These are phyloP conservation scores for Porphyrio hochstetteri DNA, from an alignment of 2,113 vertebrate genomes.

Conservation along the genomic window DNA sequence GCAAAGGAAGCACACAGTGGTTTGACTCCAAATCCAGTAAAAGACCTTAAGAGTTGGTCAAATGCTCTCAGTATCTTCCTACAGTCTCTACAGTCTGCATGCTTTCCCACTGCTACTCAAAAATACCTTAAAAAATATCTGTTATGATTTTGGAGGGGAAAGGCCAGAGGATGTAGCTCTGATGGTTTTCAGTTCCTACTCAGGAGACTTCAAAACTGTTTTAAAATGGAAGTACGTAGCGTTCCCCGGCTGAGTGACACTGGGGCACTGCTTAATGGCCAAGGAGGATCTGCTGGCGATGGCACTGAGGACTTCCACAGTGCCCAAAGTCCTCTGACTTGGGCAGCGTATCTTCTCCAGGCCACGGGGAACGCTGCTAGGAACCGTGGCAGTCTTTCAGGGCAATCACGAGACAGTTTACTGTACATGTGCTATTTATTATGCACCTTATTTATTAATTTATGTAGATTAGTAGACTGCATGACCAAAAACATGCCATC, in stretches of 20 bases:
- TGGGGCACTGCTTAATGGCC: neutral
- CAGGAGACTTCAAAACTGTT: neutral
- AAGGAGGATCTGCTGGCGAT: neutral
- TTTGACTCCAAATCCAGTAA: neutral
- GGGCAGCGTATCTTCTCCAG: neutral
- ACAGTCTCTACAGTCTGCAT: neutral
- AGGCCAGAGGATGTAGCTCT: neutral
- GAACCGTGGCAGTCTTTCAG: neutral
- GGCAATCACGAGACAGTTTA: neutral
- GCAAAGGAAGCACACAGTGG: neutral
- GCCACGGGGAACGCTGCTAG: neutral
- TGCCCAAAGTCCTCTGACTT: neutral
- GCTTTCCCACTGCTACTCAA: neutral
- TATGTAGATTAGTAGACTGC: constrained; percentile 45
- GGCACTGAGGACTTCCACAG: neutral
- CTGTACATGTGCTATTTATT: neutral
- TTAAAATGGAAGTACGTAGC: neutral
- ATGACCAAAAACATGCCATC: constrained; percentile 24
- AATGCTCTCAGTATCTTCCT: neutral
- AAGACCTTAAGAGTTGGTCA: neutral
- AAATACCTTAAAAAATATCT: constrained; percentile 12
- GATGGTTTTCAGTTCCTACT: constrained; percentile 11
- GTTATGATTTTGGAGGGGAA: neutral
- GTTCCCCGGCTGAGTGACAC: neutral
- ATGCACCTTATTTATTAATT: constrained; percentile 48